Conservation (phyloP, 1,140 invertebrate genomes). For the Neodiprion lecontei region DNA sequence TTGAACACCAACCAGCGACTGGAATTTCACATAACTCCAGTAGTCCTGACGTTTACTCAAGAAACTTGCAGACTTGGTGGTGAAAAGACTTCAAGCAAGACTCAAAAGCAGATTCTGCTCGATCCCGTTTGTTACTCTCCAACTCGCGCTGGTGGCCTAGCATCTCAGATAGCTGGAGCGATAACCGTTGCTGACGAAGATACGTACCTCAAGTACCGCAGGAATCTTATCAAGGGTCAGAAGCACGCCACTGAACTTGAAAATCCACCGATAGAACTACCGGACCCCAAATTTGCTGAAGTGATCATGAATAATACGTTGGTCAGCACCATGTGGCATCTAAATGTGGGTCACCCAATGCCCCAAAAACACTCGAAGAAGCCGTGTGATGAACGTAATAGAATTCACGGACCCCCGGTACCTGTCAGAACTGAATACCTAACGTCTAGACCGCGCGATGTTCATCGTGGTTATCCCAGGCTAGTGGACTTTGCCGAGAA, state of each 20-base stretch:
- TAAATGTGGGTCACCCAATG: constrained; percentile 35
- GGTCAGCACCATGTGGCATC: constrained; percentile 41
- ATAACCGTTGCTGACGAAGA: constrained; percentile 31
- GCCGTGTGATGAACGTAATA: constrained; percentile 32
- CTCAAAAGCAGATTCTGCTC: constrained; percentile 30
- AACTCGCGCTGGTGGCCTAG: constrained; percentile 24
- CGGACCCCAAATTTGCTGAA: constrained; percentile 22
- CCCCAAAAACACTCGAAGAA: constrained; percentile 23
- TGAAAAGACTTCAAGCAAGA: constrained; percentile 10
- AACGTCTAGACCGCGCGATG: background rate
- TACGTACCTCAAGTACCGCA: constrained; percentile 39
- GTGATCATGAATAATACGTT: constrained; percentile 31
- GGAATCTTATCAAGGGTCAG: constrained; percentile 35
- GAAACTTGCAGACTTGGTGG: constrained; percentile 23
- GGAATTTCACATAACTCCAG: constrained; percentile 43
- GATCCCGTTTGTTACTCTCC: constrained; percentile 31
- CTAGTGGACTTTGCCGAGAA: constrained; percentile 41
- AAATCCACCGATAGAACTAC: constrained; percentile 21
- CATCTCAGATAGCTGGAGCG: constrained; percentile 31
- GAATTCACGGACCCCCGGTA: background rate
- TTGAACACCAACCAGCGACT: constrained; percentile 51
- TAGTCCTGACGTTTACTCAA: constrained; percentile 41
- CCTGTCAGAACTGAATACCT: background rate
- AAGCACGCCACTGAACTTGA: constrained; percentile 24
- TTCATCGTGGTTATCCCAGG: constrained; percentile 41